These are phyloP conservation scores for Myotis brandtii DNA, from an alignment of 2,113 vertebrate species.

Conservation along the genomic window DNA sequence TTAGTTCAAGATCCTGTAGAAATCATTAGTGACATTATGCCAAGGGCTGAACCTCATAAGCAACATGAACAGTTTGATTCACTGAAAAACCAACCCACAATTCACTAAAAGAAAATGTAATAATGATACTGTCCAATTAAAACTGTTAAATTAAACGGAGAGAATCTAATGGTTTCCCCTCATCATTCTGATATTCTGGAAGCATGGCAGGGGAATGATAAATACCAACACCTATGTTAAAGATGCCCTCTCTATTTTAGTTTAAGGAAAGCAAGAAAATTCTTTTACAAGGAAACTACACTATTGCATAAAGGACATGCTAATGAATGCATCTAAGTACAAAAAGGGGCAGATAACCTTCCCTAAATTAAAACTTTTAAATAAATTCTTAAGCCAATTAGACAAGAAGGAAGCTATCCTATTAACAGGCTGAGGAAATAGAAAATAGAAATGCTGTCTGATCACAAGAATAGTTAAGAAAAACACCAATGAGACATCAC, in stretches of 20 bases:
- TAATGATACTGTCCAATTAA: constrained; percentile 73
- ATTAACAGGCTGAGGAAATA: background rate
- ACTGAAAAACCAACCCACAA: constrained; percentile 78
- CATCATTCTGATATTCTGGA: constrained; percentile 17
- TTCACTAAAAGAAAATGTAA: constrained; percentile 75
- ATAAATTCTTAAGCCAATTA: constrained; percentile 37
- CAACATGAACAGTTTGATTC: constrained; percentile 85
- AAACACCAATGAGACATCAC: background rate
- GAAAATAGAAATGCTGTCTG: background rate
- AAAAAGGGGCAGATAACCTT: background rate
- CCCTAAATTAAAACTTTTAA: constrained; percentile 53
- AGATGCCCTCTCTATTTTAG: constrained; percentile 30
- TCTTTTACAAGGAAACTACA: background rate
- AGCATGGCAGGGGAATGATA: constrained; percentile 31
- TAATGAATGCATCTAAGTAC: background rate
- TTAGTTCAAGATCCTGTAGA: constrained; percentile 82
- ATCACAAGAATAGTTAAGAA: background rate
- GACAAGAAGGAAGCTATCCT: background rate
- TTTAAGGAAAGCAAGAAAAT: constrained; percentile 58
- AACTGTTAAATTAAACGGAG: constrained; percentile 60
- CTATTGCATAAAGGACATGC: background rate
- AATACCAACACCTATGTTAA: constrained; percentile 52
- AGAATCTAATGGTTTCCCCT: constrained; percentile 39
- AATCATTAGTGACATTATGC: constrained; percentile 85
- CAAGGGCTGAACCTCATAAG: constrained; percentile 83